Evolutionary conservation across 2,113 vertebrate species (phyloP).

Genomic region (Notothenia rossii): DNA sequence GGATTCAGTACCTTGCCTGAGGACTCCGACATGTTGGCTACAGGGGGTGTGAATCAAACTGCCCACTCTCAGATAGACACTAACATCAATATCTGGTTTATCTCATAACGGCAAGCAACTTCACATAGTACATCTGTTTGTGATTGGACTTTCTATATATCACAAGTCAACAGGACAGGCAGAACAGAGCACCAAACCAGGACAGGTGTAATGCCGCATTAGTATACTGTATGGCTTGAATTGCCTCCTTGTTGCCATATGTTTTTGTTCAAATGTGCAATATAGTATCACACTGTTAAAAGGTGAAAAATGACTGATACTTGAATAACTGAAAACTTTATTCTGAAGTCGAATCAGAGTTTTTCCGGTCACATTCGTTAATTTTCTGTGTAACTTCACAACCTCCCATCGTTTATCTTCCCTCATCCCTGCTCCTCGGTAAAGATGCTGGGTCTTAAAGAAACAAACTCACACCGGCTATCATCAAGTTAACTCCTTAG

Average conservation of each 20-base stretch:
- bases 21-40: no score
- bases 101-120: no score
- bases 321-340: constrained; percentile 10
- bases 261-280: background rate
- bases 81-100: no score
- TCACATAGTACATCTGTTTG: no score
- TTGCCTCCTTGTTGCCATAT: background rate
- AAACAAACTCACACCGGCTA: constrained; percentile 25
- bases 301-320: background rate
- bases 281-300: background rate
- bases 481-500: background rate
- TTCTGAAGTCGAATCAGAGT: constrained; percentile 3
- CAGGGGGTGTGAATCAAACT: no score
- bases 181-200: background rate
- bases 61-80: no score
- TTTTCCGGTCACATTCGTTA: constrained; percentile 1
- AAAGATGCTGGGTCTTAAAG: constrained; percentile 80
- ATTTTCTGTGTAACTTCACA: constrained; percentile 47
- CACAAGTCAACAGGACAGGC: background rate
- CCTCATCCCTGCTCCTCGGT: constrained; percentile 35
- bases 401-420: constrained; percentile 35
- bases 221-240: no score
- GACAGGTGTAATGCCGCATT: background rate
- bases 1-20: no score
- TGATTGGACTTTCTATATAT: background rate